Evolutionary conservation across 2,797 vertebrate genomes (phyloP).

Genomic region (Triplophysa bombifrons): DNA sequence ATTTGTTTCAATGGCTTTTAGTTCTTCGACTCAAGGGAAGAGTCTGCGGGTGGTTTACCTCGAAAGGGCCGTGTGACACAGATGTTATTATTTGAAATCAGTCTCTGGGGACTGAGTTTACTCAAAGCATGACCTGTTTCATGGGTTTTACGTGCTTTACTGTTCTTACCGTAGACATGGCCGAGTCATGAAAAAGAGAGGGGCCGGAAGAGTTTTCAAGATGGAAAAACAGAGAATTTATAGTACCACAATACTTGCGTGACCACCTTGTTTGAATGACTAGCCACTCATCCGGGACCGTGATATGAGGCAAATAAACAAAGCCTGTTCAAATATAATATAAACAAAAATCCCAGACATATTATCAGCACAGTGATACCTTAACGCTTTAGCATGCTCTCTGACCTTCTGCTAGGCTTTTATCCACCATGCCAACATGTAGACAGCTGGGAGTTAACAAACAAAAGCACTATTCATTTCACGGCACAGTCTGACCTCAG

Average conservation of each 20-base stretch:
- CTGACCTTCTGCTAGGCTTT: not conserved
- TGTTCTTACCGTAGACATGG: not conserved
- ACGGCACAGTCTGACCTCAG: constrained; percentile 16
- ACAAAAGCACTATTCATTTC: constrained; percentile 38
- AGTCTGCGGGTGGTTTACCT: not conserved
- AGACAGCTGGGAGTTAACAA: constrained; percentile 45
- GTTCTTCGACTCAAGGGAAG: constrained; percentile 1
- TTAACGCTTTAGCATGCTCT: not conserved
- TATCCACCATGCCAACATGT: constrained; percentile 28
- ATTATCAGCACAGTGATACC: not conserved
- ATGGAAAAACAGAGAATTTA: not conserved
- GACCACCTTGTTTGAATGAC: constrained; percentile 2
- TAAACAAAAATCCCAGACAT: not conserved
- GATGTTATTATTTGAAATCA: constrained; percentile 10
- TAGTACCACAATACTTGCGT: not conserved
- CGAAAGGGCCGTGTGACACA: not conserved
- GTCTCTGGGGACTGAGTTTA: constrained; percentile 3
- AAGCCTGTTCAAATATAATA: constrained; percentile 26
- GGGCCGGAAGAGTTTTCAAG: no score
- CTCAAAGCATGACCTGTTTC: not conserved
- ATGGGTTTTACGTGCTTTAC: not conserved
- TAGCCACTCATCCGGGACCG: not conserved
- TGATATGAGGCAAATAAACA: constrained; percentile 39
- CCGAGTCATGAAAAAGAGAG: not conserved
- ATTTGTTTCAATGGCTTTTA: constrained; percentile 9